phyloP scores from a whole-genome alignment of 2,888 invertebrate species.

The Liposcelis brunnea region DNA sequence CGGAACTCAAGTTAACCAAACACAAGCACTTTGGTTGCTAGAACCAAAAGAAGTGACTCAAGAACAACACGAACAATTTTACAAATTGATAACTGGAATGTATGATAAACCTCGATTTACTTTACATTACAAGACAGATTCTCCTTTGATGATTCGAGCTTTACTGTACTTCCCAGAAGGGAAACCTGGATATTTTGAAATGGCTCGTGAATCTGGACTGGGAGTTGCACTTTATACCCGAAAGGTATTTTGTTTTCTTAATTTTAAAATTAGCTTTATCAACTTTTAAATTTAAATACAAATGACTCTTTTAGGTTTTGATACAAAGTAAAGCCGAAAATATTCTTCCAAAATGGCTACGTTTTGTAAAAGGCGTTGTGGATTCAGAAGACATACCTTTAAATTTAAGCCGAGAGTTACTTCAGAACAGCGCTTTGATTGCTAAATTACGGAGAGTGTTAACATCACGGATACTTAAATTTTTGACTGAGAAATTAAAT shows the following conservation, averaged over 20 bases:
- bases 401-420: slow-evolving; percentile 85
- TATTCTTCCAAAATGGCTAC: slow-evolving; percentile 83
- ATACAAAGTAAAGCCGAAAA: slow-evolving; percentile 84
- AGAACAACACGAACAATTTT: slow-evolving; percentile 85
- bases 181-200: slow-evolving; percentile 77
- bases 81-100: slow-evolving; percentile 54
- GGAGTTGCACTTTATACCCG: slow-evolving; percentile 83
- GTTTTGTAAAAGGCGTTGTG: slow-evolving; percentile 93
- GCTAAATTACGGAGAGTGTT: slow-evolving; percentile 70
- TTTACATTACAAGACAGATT: slow-evolving; percentile 85
- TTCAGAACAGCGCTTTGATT: slow-evolving; percentile 86
- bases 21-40: slow-evolving; percentile 82
- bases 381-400: slow-evolving; percentile 98
- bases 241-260: slow-evolving; percentile 39
- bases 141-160: slow-evolving; percentile 77
- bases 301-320: slow-evolving; percentile 39
- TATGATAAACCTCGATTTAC: slow-evolving; percentile 79
- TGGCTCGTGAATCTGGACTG: slow-evolving; percentile 67
- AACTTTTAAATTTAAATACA: no score
- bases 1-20: slow-evolving; percentile 71
- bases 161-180: slow-evolving; percentile 87
- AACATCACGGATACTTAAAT: slow-evolving; percentile 66
- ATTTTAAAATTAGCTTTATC: no score
- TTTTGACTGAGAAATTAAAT: slow-evolving; percentile 64
- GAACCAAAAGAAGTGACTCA: slow-evolving; percentile 73